Percentiles rank a stretch among this genome's conserved stretches.
Evolutionary conservation across 2,797 vertebrate species (phyloP).

Genomic region (Meda fulgida): DNA sequence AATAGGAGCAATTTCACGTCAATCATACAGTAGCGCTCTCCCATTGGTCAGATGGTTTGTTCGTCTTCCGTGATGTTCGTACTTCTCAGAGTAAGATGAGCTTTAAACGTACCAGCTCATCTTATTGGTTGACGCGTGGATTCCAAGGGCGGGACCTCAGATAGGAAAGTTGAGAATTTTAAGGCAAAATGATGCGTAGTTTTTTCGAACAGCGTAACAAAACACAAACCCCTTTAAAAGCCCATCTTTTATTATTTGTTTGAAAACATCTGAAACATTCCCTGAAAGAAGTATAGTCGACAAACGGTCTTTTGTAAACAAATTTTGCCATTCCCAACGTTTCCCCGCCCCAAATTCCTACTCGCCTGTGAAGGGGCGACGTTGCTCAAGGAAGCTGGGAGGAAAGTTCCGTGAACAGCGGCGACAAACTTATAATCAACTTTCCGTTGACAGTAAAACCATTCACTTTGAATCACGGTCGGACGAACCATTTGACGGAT

Average conservation of each 20-base stretch:
- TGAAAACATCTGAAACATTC: neutral
- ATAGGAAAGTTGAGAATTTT: neutral
- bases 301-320: neutral
- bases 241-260: no score
- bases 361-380: constrained; percentile 62
- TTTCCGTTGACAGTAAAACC: neutral
- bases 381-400: constrained; percentile 59
- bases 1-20: constrained; percentile 63
- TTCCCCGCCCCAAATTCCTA: constrained; percentile 78
- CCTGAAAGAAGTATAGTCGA: neutral
- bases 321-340: constrained; percentile 31
- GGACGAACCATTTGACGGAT: neutral
- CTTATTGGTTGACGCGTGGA: constrained; percentile 58
- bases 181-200: neutral
- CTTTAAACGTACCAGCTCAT: constrained; percentile 25
- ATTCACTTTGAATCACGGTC: neutral
- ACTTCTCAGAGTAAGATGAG: neutral
- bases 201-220: neutral
- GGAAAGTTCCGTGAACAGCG: constrained; percentile 36
- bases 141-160: constrained; percentile 47
- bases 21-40: neutral
- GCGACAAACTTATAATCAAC: neutral
- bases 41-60: constrained; percentile 39
- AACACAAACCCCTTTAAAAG: neutral
- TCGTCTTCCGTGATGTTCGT: constrained; percentile 1